Evolutionary conservation across 2,888 invertebrate species (phyloP).

Genomic region (Apamea crenata): DNA sequence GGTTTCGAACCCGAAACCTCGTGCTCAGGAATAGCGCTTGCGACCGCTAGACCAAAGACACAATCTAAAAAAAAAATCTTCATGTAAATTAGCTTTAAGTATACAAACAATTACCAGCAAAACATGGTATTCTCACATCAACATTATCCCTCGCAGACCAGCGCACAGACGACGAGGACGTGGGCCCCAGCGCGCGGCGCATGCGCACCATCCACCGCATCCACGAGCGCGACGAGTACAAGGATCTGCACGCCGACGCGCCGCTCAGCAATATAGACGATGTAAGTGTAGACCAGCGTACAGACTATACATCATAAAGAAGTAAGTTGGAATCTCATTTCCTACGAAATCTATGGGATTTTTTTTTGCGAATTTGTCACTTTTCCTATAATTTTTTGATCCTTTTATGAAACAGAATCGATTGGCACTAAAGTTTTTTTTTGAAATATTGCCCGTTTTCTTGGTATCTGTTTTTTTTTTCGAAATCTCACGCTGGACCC

Average conservation of each 20-base stretch:
- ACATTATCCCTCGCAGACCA: conserved; percentile 71
- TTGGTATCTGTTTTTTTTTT: not conserved
- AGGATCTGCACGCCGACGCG: conserved; percentile 78
- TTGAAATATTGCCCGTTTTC: not conserved
- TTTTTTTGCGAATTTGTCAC: too few relatives aligned
- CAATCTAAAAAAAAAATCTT: too few relatives aligned
- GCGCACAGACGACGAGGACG: conserved; percentile 87
- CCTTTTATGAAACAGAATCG: not conserved
- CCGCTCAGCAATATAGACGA: conserved; percentile 73
- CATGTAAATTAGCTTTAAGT: too few relatives aligned
- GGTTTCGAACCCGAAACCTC: too few relatives aligned
- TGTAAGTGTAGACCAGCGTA: conserved; percentile 61
- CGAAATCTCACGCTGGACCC: too few relatives aligned
- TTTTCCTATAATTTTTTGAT: too few relatives aligned
- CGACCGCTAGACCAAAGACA: too few relatives aligned
- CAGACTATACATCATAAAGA: too few relatives aligned
- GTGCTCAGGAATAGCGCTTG: too few relatives aligned
- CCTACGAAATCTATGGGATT: not conserved
- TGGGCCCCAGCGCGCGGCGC: conserved; percentile 68
- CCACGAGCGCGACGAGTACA: conserved; percentile 81
- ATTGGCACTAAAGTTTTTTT: not conserved
- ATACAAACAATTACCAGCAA: too few relatives aligned
- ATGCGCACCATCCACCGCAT: conserved; percentile 83
- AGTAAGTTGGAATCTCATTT: not conserved
- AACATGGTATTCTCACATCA: not conserved